A percentile compares a stretch with the other conserved stretches of the same genome.
Conservation (phyloP, 2,113 vertebrate genomes). For the Centropus bengalensis region DNA sequence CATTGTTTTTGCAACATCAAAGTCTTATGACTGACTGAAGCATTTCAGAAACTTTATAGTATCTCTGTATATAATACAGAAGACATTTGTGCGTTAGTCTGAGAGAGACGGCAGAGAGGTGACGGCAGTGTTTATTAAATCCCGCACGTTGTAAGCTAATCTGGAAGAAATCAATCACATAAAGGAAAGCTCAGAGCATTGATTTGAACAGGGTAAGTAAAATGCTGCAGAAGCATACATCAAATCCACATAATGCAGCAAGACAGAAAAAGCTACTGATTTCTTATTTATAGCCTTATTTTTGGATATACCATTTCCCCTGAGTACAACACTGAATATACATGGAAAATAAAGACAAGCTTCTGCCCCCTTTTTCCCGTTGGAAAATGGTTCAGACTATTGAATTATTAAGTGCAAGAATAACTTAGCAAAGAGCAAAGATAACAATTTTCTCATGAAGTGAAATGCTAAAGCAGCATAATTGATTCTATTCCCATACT, state of each 20-base stretch:
- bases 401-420: slow-evolving; percentile 58
- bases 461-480: slow-evolving; percentile 1
- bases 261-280: slow-evolving; percentile 79
- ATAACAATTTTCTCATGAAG: slow-evolving; percentile 1
- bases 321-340: slow-evolving; percentile 60
- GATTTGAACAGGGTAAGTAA: slow-evolving; percentile 82
- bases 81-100: background rate
- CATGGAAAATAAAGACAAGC: slow-evolving; percentile 64
- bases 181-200: slow-evolving; percentile 78
- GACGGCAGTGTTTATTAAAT: slow-evolving; percentile 76
- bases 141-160: slow-evolving; percentile 66
- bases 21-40: background rate
- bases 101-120: too few species aligned
- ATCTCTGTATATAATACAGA: background rate
- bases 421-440: slow-evolving; percentile 42
- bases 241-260: slow-evolving; percentile 75
- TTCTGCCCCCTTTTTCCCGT: background rate
- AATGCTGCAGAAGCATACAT: slow-evolving; percentile 80
- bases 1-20: background rate
- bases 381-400: slow-evolving; percentile 43
- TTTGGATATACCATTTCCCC: slow-evolving; percentile 72
- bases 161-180: slow-evolving; percentile 79
- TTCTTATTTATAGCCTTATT: slow-evolving; percentile 86
- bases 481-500: background rate
- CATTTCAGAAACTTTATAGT: background rate